Conservation (phyloP, 2,888 invertebrate genomes). For the Hydropsyche betteni region DNA sequence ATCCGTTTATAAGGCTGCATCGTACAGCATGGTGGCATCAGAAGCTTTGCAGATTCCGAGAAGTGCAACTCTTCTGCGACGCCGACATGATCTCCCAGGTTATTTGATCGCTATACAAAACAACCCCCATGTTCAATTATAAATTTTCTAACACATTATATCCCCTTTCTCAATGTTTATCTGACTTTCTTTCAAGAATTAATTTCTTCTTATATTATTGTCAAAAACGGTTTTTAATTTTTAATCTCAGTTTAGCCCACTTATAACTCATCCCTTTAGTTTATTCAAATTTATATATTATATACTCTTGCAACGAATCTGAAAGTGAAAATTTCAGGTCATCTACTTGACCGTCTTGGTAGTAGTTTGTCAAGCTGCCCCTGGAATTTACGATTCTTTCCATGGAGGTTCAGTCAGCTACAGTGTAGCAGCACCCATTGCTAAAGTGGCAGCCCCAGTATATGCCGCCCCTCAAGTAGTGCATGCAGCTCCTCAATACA, state of each 20-base stretch:
- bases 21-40: constrained; percentile 25
- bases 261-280: too few species aligned
- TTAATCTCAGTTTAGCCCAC: background rate
- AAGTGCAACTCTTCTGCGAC: constrained; percentile 21
- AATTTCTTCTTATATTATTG: background rate
- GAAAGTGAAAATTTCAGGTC: constrained; percentile 37
- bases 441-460: constrained; percentile 42
- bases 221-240: background rate
- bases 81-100: constrained; percentile 36
- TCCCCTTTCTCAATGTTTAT: background rate
- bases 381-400: constrained; percentile 39
- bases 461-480: constrained; percentile 43
- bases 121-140: background rate
- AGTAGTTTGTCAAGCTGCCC: constrained; percentile 42
- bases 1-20: constrained; percentile 35
- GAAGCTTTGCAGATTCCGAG: constrained; percentile 19
- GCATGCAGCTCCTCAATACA: constrained; percentile 39
- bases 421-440: constrained; percentile 44
- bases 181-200: background rate
- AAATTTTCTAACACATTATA: background rate
- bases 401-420: constrained; percentile 40
- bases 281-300: too few species aligned
- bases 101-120: background rate
- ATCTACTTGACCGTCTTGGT: constrained; percentile 43
- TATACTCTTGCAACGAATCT: too few species aligned